Base-by-base conservation (phyloP, 2,888 invertebrate species). In the Drosophila austrosaltans region DNA sequence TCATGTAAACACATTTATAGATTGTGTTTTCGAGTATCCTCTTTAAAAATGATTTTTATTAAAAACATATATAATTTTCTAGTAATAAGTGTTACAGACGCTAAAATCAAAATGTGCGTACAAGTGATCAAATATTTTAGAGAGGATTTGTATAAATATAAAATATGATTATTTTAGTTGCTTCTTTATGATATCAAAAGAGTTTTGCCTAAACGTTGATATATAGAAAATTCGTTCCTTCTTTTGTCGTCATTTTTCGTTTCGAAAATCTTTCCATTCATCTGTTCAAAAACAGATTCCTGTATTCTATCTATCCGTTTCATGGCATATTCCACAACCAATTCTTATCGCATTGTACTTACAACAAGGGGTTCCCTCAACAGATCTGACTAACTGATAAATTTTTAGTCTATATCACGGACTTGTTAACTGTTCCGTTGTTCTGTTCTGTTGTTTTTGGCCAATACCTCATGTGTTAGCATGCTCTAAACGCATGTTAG, bases 11-110 rank as follows among this genome's bases (percentile, higher is more conserved):
- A 25, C 48, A 10, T 48, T 25, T 48, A 25, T 4, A 36, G 36
- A 36, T 48, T 48, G 25, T 48, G n/a, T 40, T 40, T 40, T 40
- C n/a, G n/a, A 40, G 40, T 40, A n/a, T n/a, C n/a, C 40, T 40
- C 40, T 40, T 40, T 40, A 53, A 3, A 53, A 22, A 25, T 22
- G 25, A 1, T 53, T 28, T 28, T 53, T 12, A 22, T 4, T 16
- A 36, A 7, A 12, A 54, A 16, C 5, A 30, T 6, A 7, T 53
- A 8, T n/a, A 28, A 30, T 53, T 53, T 12, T 1, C 12, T 22
- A 3, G 30, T 6, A 42, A 42, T 16, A 20, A 20, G 5, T 2
- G 16, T 20, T 28, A 28, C 2, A 28, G 4, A 28, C 2, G 28
- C 4, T 28, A 28, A 28, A 28, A 28, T 3, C 28, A 28, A 28